phyloP scores from a whole-genome alignment of 2,888 invertebrate genomes.

The Drosophila mayaguana region DNA sequence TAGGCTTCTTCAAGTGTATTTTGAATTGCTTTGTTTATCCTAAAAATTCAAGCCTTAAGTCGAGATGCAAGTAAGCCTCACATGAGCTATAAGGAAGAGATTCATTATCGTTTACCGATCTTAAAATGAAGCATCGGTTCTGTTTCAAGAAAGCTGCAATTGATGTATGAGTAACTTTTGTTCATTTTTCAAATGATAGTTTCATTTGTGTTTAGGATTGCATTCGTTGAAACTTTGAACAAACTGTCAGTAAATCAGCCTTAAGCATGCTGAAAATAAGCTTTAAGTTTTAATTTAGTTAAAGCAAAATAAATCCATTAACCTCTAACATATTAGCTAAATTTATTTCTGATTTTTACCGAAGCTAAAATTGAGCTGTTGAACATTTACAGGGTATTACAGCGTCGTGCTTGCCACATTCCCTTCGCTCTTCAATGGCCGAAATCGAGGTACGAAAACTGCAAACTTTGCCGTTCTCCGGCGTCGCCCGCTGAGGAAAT shows the following conservation, averaged over 20 bases:
- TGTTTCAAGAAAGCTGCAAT: neutral
- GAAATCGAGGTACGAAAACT: slow-evolving; percentile 70
- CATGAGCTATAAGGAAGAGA: no score
- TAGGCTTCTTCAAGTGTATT: neutral
- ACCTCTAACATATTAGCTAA: neutral
- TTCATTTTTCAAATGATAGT: no score
- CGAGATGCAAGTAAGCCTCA: no score
- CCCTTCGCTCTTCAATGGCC: neutral
- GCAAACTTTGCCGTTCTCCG: slow-evolving; percentile 66
- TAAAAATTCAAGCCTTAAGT: neutral
- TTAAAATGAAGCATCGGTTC: neutral
- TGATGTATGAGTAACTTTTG: neutral
- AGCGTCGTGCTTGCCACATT: neutral
- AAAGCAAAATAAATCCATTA: neutral
- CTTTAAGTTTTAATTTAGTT: no score
- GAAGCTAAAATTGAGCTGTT: neutral
- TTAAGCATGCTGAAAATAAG: neutral
- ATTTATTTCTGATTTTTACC: neutral
- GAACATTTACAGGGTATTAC: slow-evolving; percentile 13
- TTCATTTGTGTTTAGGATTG: no score
- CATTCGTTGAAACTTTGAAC: neutral
- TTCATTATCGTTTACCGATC: neutral
- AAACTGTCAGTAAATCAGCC: neutral
- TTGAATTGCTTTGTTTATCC: neutral
- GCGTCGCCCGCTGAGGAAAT: slow-evolving; percentile 61